phyloP scores from a whole-genome alignment of 2,797 vertebrate species.

The Macropodus opercularis region DNA sequence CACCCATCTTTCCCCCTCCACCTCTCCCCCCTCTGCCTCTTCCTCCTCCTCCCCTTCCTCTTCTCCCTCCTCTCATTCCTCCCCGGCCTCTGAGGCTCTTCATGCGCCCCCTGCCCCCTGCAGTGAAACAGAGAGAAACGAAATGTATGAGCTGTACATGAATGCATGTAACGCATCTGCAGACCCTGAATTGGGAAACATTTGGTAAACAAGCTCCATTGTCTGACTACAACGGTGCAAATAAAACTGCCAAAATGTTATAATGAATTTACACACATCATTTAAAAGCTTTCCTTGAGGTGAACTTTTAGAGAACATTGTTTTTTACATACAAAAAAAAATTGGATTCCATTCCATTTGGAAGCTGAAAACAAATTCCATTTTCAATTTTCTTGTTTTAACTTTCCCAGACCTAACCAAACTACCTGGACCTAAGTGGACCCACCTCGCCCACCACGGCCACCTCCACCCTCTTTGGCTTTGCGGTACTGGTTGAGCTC shows the following conservation, averaged over 20 bases:
- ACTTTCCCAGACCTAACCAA: neutral
- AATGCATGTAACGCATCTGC: neutral
- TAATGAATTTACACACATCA: neutral
- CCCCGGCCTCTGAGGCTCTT: slow-evolving; percentile 87
- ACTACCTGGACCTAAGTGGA: slow-evolving; percentile 22
- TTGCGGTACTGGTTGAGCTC: slow-evolving; percentile 94
- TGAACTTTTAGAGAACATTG: no score
- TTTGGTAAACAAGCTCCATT: slow-evolving; percentile 5
- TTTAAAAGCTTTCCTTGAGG: no score
- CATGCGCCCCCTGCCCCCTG: slow-evolving; percentile 87
- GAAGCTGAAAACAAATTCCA: no score
- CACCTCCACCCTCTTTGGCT: slow-evolving; percentile 88
- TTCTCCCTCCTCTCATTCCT: slow-evolving; percentile 87
- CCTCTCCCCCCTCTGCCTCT: slow-evolving; percentile 79
- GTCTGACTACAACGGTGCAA: slow-evolving; percentile 3
- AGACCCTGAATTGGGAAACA: slow-evolving; percentile 14
- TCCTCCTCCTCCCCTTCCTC: slow-evolving; percentile 84
- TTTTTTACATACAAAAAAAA: no score
- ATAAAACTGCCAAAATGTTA: neutral
- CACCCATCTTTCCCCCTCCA: slow-evolving; percentile 83
- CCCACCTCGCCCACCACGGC: slow-evolving; percentile 81
- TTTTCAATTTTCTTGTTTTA: neutral
- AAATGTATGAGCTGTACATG: neutral
- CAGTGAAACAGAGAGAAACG: neutral
- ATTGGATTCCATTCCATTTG: no score